Evolutionary conservation across 2,888 invertebrate genomes (phyloP).

Genomic region (Catocala nupta): DNA sequence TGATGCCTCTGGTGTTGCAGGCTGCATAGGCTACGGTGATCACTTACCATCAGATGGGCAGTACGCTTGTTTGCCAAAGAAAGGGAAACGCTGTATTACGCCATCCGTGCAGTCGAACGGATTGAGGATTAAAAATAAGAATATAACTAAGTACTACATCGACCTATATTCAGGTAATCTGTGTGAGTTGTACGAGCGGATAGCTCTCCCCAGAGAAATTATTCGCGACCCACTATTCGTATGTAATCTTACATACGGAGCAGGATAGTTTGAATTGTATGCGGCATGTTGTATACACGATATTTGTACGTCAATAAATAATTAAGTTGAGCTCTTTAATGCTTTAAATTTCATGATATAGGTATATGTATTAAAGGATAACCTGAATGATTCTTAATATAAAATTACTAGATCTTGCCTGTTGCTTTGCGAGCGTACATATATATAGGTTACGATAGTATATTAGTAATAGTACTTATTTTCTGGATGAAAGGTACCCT

Average conservation of each 20-base stretch:
- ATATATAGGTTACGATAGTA: no score
- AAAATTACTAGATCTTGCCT: no score
- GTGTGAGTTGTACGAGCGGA: slow-evolving; percentile 20
- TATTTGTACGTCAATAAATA: background rate
- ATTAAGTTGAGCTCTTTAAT: background rate
- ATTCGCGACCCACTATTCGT: slow-evolving; percentile 36
- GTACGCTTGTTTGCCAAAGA: no score
- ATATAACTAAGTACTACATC: slow-evolving; percentile 22
- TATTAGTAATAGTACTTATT: no score
- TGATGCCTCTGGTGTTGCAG: no score
- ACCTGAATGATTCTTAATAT: no score
- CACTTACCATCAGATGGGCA: no score
- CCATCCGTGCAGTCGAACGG: no score
- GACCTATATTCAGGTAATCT: slow-evolving; percentile 44
- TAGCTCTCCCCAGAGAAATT: slow-evolving; percentile 46
- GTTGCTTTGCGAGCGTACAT: no score
- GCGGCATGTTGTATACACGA: background rate
- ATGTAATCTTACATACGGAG: slow-evolving; percentile 17
- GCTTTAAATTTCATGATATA: background rate
- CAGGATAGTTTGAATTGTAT: background rate
- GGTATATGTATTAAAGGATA: background rate
- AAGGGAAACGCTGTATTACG: no score
- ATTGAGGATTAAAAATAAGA: background rate
- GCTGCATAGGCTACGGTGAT: no score
- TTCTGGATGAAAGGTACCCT: no score